Conservation (phyloP, 1,140 invertebrate species). For the Heliconius congener region DNA sequence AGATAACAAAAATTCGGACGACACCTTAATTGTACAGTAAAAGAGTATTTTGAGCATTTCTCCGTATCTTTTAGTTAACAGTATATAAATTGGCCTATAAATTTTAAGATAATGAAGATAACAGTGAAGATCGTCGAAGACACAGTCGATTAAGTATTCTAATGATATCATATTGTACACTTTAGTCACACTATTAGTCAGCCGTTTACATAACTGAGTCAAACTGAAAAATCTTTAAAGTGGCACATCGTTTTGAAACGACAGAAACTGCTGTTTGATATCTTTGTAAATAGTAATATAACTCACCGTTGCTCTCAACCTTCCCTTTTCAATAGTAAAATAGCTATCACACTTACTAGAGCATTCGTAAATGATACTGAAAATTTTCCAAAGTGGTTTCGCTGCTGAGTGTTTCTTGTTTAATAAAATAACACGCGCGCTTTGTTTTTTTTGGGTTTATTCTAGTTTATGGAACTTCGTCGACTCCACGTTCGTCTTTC, state of each 20-base stretch:
- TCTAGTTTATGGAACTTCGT: not conserved
- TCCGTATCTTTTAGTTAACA: not conserved
- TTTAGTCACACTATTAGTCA: conserved; percentile 58
- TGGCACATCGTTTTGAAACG: conserved; percentile 48
- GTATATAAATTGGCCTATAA: conserved; percentile 52
- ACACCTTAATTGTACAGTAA: conserved; percentile 22
- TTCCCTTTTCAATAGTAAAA: conserved; percentile 7
- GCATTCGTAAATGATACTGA: conserved; percentile 6
- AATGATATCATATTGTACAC: conserved; percentile 63
- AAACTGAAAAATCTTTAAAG: conserved; percentile 55
- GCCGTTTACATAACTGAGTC: conserved; percentile 63
- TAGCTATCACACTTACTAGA: not conserved
- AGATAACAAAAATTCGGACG: not conserved
- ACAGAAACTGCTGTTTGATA: conserved; percentile 38
- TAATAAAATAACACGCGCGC: conserved; percentile 35
- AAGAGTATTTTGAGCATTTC: conserved; percentile 35
- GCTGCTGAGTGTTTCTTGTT: conserved; percentile 41
- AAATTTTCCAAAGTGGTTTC: conserved; percentile 33
- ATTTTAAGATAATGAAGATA: conserved; percentile 58
- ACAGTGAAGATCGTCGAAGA: conserved; percentile 54
- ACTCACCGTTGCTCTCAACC: conserved; percentile 25
- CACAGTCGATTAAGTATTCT: conserved; percentile 51
- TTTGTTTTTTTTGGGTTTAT: not conserved
- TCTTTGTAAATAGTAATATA: conserved; percentile 40
- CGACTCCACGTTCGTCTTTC: not conserved